Evolutionary conservation across 2,888 invertebrate genomes (phyloP), one percentile per base, ranked within the genome.

Genomic region (Protodeltote pygarga): DNA sequence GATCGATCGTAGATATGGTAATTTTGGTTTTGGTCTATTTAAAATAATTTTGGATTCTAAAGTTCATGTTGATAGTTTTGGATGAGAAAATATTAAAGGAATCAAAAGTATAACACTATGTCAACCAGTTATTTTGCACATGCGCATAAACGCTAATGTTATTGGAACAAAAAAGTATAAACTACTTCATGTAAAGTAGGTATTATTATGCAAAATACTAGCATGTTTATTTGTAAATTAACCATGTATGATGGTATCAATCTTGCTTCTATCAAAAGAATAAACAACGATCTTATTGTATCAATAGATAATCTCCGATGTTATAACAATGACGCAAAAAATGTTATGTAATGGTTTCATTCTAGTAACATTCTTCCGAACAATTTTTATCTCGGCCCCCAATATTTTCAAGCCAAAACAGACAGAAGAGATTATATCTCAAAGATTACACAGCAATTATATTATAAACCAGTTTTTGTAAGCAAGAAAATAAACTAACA

Each of bases 251-350:
- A 54, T 61, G 9, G 2, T 45, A 45, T 55, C 37, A 23, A 15
- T 17, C 2, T 2, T 14, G 21, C 14, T 31, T 54, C 28, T 45
- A 44, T 24, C 13, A 19, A 16, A 10, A 41, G 23, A 54, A 24
- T 34, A 55, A 46, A 55, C 62, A 62, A 35, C 14, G 25, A 61
- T 45, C 55, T 29, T 34, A 61, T 55, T 55, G 55, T 54, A 54
- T 9, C 25, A 44, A 38, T 2, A 25, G 47, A 45, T 55, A 55
- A 45, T 47, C 33, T 55, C 46, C 34, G 16, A 39, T 33, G 13
- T 44, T 55, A 60, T 15, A n/a, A 38, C 14, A 17, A 37, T 13
- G n/a, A 15, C 24, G 24, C 28, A 34, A 60, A 54, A 40, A 40
- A 21, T 9, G 28, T 54, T 54, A 65, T 24, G 57, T 65, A 61